Evolutionary conservation across 2,888 invertebrate species (phyloP), one percentile per base, ranked within the genome.

Genomic region (Drosophila melanocephala): DNA sequence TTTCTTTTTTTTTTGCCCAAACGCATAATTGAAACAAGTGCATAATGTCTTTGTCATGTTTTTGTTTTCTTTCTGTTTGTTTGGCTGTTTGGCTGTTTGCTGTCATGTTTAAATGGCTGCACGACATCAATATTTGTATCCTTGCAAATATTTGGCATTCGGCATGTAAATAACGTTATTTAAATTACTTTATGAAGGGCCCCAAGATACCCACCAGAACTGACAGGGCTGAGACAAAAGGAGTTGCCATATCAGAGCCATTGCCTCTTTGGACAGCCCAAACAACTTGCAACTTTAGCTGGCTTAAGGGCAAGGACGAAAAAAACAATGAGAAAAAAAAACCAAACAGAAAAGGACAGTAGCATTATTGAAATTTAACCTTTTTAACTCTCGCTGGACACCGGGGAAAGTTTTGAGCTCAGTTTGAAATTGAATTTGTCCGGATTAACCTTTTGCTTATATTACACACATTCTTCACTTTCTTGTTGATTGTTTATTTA

Each of bases 91-190:
- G n/a, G 75, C 73, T 82, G 83, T 72, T 81, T 76, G 69, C 75
- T 64, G 74, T 55, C 80, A 80, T 83, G 83, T 75, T 82, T 62
- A 81, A 88, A 83, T 75, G 83, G 84, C 75, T 81, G 78, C 75
- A 89, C 83, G 89, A 79, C 89, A 88, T 87, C 87, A 88, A 84
- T 88, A 84, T 89, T 87, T 83, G 87, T 85, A 66, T 83, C 67
- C 75, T 59, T 16, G 85, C 76, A 85, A 85, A 87, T 85, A 85
- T 87, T 83, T 89, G 77, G 12, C 86, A 84, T 84, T 86, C 75
- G 84, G 69, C 81, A 78, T 84, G 81, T 81, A 84, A 86, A 86
- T 88, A 84, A 73, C 76, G 83, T 87, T 86, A 87, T 88, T 86
- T 87, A 84, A 86, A 88, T 86, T 84, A 81, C 75, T 87, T 72